phyloP scores from a whole-genome alignment of 2,797 vertebrate genomes.

The Prionace glauca region DNA sequence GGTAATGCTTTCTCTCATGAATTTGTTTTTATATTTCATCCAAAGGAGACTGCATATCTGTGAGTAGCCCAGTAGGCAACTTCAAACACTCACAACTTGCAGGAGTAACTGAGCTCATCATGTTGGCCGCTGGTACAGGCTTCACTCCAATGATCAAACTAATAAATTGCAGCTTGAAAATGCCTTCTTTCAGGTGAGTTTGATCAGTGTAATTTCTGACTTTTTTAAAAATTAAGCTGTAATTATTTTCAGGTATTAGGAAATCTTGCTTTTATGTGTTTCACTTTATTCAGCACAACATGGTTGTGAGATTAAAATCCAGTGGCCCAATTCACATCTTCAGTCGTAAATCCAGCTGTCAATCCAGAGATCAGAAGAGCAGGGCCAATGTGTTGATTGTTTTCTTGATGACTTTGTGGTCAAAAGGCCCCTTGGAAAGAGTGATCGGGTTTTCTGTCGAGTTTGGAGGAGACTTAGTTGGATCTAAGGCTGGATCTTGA shows the following conservation, averaged over 20 bases:
- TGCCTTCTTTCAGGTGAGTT: constrained; percentile 64
- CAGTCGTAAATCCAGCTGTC: no score
- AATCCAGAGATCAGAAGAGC: no score
- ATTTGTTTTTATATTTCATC: constrained; percentile 40
- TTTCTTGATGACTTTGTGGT: no score
- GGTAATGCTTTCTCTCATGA: neutral
- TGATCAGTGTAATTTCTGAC: neutral
- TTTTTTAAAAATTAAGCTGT: neutral
- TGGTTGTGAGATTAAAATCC: neutral
- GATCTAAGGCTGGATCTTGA: no score
- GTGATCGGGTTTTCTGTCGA: no score
- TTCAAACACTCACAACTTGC: constrained; percentile 67
- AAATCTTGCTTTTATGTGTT: neutral
- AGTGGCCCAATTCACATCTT: no score
- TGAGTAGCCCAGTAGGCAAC: constrained; percentile 77
- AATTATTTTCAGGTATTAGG: neutral
- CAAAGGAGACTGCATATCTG: constrained; percentile 68
- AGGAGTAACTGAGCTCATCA: constrained; percentile 72
- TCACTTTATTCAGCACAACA: neutral
- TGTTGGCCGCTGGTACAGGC: constrained; percentile 88
- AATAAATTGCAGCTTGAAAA: constrained; percentile 59
- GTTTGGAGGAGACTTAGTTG: no score
- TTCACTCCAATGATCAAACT: constrained; percentile 91
- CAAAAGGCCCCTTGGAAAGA: no score
- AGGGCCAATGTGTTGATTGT: no score